Evolutionary conservation across 1,140 invertebrate genomes (phyloP).

Genomic region (Micrasema longulum): DNA sequence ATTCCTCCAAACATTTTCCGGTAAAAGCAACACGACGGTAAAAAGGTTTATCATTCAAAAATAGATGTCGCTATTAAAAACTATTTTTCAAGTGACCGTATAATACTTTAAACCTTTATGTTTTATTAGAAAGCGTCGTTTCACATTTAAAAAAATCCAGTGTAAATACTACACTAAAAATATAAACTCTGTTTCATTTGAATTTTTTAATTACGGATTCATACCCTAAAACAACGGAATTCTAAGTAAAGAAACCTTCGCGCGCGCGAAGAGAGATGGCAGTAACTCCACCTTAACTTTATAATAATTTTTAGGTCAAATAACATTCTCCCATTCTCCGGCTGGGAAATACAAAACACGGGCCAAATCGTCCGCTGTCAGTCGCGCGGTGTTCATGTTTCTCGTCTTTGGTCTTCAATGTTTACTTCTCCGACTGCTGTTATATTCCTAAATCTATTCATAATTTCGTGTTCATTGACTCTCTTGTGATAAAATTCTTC

Average conservation of each 20-base stretch:
- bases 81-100: no score
- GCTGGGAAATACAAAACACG: background rate
- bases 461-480: constrained; percentile 13
- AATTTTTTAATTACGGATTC: no score
- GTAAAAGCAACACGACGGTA: no score
- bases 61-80: no score
- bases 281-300: background rate
- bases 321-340: constrained; percentile 29
- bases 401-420: constrained; percentile 21
- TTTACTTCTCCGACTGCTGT: constrained; percentile 13
- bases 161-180: no score
- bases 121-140: no score
- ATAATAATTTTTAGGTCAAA: constrained; percentile 31
- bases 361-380: constrained; percentile 21
- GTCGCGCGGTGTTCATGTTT: constrained; percentile 18
- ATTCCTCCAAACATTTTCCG: no score
- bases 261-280: background rate
- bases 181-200: no score
- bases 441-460: background rate
- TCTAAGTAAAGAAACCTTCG: constrained; percentile 1
- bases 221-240: no score
- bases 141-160: no score
- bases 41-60: no score
- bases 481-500: background rate
- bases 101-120: no score